Base-by-base conservation (phyloP, 2,888 invertebrate genomes). In the Vandiemenella viatica region DNA sequence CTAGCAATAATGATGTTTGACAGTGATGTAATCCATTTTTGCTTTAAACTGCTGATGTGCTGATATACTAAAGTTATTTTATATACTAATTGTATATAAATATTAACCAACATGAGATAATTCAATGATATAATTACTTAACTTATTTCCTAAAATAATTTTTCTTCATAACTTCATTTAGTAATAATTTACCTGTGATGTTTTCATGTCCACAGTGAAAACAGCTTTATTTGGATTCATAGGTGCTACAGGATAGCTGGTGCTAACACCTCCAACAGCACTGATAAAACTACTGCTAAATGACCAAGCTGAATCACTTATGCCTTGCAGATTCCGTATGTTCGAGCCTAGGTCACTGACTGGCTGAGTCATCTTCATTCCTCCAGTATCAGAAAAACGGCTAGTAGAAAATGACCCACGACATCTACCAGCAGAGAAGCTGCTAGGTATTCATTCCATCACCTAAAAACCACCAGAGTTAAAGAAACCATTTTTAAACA, bases 201-300 rank as follows among this genome's bases (percentile, higher is more conserved):
- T 72, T 54, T 73, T 74, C 6, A 75, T 73, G 63, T 79, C 75
- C 52, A 80, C 75, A 21, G 79, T 79, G 57, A 79, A 77, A 3
- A 80, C 74, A 47, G 79, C 79, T 61, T 79, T 80, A 64, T 75
- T 77, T 2, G 77, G 76, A 62, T 79, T 79, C 43, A 77, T 71
- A n/a, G 65, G 60, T 7, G 58, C 42, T 54, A 52, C 71, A 70
- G 51, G 72, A 69, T 22, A 1, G 68, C 67, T 16, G 57, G 8
- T 38, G 23, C 46, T 49, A 23, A 17, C 40, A 6, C 44, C 45
- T 5, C 49, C 49, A 40, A 49, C 38, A 26, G 49, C 53, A 45
- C 55, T 55, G n/a, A 55, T 48, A 43, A 56, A 46, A 26, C 57
- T 56, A 20, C 53, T 57, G 47, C 51, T 58, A 40, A 55, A 57